Evolutionary conservation across 64 coral and sea anemone genomes (phyloP).

Genomic region (Cladopsammia gracilis): DNA sequence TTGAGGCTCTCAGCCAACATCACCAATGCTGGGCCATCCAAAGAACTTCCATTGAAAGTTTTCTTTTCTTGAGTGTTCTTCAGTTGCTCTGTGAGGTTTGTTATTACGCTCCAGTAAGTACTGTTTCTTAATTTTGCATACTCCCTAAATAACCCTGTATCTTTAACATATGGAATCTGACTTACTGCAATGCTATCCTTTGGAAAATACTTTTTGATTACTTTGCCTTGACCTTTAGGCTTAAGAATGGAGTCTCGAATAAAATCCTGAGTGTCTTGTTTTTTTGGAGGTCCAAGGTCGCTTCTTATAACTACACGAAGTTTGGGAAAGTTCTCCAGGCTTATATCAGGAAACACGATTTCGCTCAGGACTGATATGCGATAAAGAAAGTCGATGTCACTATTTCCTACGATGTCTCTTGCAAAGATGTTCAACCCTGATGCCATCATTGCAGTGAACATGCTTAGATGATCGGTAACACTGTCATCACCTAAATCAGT

Average conservation of each 20-base stretch:
- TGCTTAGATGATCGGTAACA: constrained; percentile 76
- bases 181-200: constrained; percentile 62
- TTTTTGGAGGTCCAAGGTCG: constrained; percentile 9
- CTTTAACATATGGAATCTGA: constrained; percentile 21
- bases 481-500: constrained; percentile 71
- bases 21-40: constrained; percentile 46
- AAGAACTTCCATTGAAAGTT: constrained; percentile 24
- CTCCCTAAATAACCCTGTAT: constrained; percentile 35
- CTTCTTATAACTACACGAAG: constrained; percentile 58
- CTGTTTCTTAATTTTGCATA: constrained; percentile 6
- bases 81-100: background rate
- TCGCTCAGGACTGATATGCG: constrained; percentile 69
- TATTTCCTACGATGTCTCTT: constrained; percentile 19
- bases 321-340: constrained; percentile 42
- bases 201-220: constrained; percentile 59
- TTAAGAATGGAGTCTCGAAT: constrained; percentile 36
- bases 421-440: constrained; percentile 62
- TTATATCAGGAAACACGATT: constrained; percentile 29
- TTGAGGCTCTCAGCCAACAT: constrained; percentile 1
- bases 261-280: constrained; percentile 20
- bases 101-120: constrained; percentile 10
- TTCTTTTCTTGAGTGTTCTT: constrained; percentile 32
- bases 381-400: constrained; percentile 68
- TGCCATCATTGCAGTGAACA: constrained; percentile 80
- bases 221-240: constrained; percentile 6